Base-by-base conservation (phyloP, 2,888 invertebrate species). In the Platycheirus rosarum region DNA sequence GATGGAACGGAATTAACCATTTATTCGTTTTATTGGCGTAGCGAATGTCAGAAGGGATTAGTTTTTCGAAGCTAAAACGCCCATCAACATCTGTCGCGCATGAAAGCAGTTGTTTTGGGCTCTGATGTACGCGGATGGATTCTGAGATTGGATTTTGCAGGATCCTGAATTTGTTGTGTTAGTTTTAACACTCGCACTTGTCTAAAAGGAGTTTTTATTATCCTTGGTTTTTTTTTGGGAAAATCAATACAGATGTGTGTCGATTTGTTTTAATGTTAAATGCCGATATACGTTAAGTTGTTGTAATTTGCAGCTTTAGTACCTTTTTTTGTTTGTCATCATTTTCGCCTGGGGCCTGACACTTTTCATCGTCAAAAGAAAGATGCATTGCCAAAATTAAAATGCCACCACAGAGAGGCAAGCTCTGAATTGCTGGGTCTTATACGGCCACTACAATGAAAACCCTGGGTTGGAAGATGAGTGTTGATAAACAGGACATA, bases 21-120 rank as follows among this genome's bases (percentile, higher is more conserved):
- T 82, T 82, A 82, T 82, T 73, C 82, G 82, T 82, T 82, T 82
- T 82, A 82, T 82, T 82, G 82, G 82, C 82, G 68, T 82, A 68
- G 68, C 77, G 82, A 82, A 82, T 82, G 82, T 82, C 73, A 68
- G 82, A 82, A 73, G 82, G 82, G 82, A 82, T 82, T 82, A 82
- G 82, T 68, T 82, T n/a, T 73, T 77, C 44, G 82, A 68, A 68
- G 82, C 82, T 77, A 82, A 68, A 82, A 82, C 82, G 82, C 82
- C 82, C 73, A 82, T 69, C 77, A 68, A 82, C 82, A 82, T 82
- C 82, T 82, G 82, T 73, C 82, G 82, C 77, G 71, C 77, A 77
- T 77, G 73, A 63, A 82, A 68, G 29, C 29, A 29, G 18, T 66
- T 60, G 71, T 65, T 76, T 3, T 29, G 23, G 37, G 37, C 71